These are phyloP conservation scores for Nautilus pompilius DNA, from an alignment of 1,140 invertebrate species.

Conservation along the genomic window DNA sequence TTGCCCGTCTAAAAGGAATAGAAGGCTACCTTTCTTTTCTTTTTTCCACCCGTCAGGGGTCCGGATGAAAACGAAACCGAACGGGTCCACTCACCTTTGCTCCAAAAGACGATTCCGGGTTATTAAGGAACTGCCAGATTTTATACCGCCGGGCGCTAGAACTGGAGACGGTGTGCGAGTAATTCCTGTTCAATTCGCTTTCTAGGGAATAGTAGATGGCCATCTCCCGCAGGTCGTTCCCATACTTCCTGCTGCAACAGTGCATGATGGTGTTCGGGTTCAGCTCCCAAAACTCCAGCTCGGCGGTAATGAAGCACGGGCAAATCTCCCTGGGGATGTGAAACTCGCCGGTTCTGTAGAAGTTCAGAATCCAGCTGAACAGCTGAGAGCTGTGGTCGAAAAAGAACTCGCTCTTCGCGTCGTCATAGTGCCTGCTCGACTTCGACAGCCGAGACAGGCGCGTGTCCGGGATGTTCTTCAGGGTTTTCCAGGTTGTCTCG, in stretches of 20 bases:
- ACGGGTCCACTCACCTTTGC: slow-evolving; percentile 16
- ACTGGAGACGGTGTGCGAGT: background rate
- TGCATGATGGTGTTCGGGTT: slow-evolving; percentile 16
- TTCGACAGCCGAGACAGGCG: slow-evolving; percentile 15
- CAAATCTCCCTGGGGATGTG: slow-evolving; percentile 97
- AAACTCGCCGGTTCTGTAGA: slow-evolving; percentile 92
- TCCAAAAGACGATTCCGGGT: slow-evolving; percentile 17
- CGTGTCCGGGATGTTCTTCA: slow-evolving; percentile 26
- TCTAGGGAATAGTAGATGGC: background rate
- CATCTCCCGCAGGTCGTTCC: background rate
- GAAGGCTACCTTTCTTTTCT: no score
- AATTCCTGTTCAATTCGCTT: slow-evolving; percentile 18
- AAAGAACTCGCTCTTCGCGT: slow-evolving; percentile 88
- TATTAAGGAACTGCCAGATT: slow-evolving; percentile 22
- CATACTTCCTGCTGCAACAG: no score
- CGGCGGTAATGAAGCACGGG: slow-evolving; percentile 52
- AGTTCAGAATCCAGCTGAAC: slow-evolving; percentile 93
- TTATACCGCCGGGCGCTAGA: no score
- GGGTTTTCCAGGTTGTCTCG: slow-evolving; percentile 20
- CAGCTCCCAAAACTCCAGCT: slow-evolving; percentile 35
- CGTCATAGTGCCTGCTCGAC: slow-evolving; percentile 6
- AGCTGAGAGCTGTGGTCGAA: slow-evolving; percentile 95
- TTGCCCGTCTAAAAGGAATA: no score
- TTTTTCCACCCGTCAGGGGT: no score
- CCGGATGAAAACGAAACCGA: no score